These are phyloP conservation scores for Mercenaria mercenaria DNA, from an alignment of 1,140 invertebrate species.

Conservation along the genomic window DNA sequence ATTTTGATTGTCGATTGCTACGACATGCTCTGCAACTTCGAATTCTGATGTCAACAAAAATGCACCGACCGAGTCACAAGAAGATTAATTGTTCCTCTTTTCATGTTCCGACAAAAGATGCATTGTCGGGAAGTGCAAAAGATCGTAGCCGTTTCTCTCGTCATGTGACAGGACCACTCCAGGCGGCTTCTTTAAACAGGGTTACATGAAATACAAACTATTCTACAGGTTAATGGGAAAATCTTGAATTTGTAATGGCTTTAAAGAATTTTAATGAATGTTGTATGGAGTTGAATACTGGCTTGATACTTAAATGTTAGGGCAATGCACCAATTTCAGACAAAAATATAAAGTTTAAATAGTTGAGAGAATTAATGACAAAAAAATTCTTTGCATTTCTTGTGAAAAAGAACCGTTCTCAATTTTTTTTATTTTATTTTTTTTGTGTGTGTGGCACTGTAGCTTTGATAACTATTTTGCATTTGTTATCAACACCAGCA, in stretches of 20 bases:
- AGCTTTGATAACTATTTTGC: too few relatives aligned
- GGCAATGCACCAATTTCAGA: neutral
- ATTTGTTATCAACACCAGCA: too few relatives aligned
- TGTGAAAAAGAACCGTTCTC: too few relatives aligned
- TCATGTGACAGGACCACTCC: constrained; percentile 17
- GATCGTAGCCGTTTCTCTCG: constrained; percentile 44
- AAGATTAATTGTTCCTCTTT: constrained; percentile 34
- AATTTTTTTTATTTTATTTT: too few relatives aligned
- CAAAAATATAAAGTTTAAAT: neutral
- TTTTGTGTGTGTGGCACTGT: neutral
- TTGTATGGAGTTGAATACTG: neutral
- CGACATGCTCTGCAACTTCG: neutral
- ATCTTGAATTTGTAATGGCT: constrained; percentile 15
- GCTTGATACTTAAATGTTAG: neutral
- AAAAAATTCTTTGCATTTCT: neutral
- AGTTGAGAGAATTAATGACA: neutral
- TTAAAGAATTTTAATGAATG: constrained; percentile 49
- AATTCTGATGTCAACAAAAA: constrained; percentile 46
- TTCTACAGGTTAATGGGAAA: constrained; percentile 23
- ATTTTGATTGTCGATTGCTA: neutral
- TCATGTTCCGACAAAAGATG: constrained; percentile 49
- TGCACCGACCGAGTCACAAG: neutral
- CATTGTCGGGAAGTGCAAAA: constrained; percentile 51
- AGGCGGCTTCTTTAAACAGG: neutral
- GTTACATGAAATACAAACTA: neutral